phyloP scores from a whole-genome alignment of 2,113 vertebrate genomes.

The Butorides virescens region DNA sequence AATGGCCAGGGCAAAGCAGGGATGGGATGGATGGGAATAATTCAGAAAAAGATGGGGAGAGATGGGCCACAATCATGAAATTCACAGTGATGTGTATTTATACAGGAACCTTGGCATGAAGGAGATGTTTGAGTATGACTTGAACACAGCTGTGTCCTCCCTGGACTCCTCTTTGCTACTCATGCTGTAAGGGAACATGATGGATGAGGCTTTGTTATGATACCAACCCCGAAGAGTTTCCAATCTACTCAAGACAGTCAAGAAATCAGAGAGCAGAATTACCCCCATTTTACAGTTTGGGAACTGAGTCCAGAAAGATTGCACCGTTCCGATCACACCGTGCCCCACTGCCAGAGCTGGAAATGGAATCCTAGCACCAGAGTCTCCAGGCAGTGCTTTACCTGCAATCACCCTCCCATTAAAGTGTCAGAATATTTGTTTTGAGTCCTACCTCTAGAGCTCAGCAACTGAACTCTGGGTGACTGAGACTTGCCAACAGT shows the following conservation, averaged over 20 bases:
- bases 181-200: rapidly evolving
- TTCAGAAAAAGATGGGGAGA: not conserved
- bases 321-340: not conserved
- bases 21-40: not conserved
- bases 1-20: not conserved
- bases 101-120: not conserved
- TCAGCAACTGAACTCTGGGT: not conserved
- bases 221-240: not conserved
- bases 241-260: not conserved
- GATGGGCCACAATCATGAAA: not conserved
- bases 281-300: not conserved
- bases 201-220: not conserved
- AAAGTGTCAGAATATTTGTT: not conserved
- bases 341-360: not conserved
- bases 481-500: rapidly evolving
- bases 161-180: not conserved
- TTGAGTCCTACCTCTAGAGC: not conserved
- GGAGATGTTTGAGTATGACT: not conserved
- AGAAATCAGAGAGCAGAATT: not conserved
- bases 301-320: not conserved
- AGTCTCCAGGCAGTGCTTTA: not conserved
- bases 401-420: not conserved
- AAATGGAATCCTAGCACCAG: not conserved
- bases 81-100: not conserved
- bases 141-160: not conserved